Conservation (phyloP, 2,113 vertebrate species). For the Albula glossodonta region DNA sequence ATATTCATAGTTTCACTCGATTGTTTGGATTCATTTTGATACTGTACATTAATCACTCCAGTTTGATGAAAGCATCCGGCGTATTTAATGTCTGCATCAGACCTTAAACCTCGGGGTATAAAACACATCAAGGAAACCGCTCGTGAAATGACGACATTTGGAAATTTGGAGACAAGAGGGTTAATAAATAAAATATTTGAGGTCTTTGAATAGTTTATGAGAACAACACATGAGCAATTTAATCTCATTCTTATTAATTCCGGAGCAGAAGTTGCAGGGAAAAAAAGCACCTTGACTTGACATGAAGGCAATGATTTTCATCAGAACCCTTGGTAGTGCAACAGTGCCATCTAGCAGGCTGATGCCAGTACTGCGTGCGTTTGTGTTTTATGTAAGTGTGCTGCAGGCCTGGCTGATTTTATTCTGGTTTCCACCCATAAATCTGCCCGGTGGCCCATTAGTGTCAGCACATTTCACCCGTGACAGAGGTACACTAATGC, state of each 20-base stretch:
- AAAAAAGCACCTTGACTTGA: slow-evolving; percentile 16
- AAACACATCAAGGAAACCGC: neutral
- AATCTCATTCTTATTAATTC: slow-evolving; percentile 15
- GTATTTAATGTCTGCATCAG: neutral
- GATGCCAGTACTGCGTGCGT: neutral
- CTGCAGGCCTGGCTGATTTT: neutral
- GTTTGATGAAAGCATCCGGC: neutral
- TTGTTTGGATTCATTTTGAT: neutral
- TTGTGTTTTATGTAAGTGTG: slow-evolving; percentile 1
- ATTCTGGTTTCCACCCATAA: slow-evolving; percentile 29
- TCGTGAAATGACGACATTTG: neutral
- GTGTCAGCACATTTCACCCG: slow-evolving; percentile 23
- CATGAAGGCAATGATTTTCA: neutral
- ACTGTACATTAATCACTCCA: neutral
- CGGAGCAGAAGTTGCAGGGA: neutral
- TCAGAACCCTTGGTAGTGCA: neutral
- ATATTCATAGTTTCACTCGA: neutral
- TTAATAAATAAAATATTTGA: slow-evolving; percentile 27
- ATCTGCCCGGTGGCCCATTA: slow-evolving; percentile 37
- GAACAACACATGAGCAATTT: slow-evolving; percentile 19
- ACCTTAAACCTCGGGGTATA: neutral
- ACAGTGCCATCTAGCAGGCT: slow-evolving; percentile 24
- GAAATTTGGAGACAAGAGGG: neutral
- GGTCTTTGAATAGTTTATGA: slow-evolving; percentile 21
- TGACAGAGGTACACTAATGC: slow-evolving; percentile 36